Evolutionary conservation across 2,113 vertebrate genomes (phyloP).

Genomic region (Antigone vipio): DNA sequence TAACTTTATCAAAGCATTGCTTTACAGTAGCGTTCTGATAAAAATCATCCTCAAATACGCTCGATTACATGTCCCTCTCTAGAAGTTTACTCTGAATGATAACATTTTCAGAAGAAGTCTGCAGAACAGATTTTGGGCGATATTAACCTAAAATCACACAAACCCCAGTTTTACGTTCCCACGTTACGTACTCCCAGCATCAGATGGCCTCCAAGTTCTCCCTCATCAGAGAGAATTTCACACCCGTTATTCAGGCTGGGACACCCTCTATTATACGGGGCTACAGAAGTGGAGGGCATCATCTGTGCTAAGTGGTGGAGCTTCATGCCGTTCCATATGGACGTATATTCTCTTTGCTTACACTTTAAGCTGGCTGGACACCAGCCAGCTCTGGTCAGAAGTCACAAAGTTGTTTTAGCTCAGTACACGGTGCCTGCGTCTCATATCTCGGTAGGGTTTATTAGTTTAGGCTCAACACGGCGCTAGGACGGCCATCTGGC

Average conservation of each 20-base stretch:
- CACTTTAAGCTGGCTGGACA: conserved; percentile 45
- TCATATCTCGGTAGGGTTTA: conserved; percentile 26
- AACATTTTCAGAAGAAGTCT: neutral
- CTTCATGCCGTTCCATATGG: conserved; percentile 54
- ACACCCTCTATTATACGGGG: conserved; percentile 7
- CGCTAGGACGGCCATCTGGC: conserved; percentile 40
- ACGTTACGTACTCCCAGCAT: neutral
- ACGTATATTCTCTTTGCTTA: neutral
- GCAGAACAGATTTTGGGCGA: neutral
- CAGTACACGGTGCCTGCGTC: conserved; percentile 5
- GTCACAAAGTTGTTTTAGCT: conserved; percentile 61
- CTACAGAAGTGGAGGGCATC: conserved; percentile 45
- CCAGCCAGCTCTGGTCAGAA: conserved; percentile 61
- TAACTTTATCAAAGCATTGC: neutral
- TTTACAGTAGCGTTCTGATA: accelerated
- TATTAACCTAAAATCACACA: neutral
- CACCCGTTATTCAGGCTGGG: conserved; percentile 6
- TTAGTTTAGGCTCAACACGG: neutral
- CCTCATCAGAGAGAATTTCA: conserved; percentile 18
- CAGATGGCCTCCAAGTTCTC: conserved; percentile 15
- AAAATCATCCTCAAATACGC: neutral
- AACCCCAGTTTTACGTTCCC: neutral
- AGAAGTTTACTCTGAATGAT: neutral
- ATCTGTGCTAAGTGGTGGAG: conserved; percentile 14
- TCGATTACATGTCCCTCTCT: neutral